Evolutionary conservation across 1,140 invertebrate genomes (phyloP).

Genomic region (Zophobas morio): DNA sequence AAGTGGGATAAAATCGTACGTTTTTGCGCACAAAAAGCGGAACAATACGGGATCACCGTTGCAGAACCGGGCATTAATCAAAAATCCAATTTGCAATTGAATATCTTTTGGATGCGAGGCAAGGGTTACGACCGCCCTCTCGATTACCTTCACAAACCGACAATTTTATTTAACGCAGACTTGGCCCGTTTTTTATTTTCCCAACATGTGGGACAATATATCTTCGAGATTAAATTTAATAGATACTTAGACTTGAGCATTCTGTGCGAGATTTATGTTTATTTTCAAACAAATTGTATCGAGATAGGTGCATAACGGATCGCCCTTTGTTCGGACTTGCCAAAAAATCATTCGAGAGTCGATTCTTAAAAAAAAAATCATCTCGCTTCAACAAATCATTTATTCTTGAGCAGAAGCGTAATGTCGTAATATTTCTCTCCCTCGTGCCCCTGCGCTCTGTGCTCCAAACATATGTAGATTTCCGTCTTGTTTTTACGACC

Average conservation of each 20-base stretch:
- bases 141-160: not conserved
- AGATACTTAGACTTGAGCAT: conserved; percentile 11
- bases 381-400: too few relatives aligned
- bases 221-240: conserved; percentile 7
- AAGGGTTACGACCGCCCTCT: conserved; percentile 6
- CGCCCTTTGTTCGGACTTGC: too few relatives aligned
- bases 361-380: too few relatives aligned
- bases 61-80: conserved; percentile 39
- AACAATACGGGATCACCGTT: conserved; percentile 25
- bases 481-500: conserved; percentile 26
- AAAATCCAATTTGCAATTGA: conserved; percentile 48
- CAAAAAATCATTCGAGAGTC: too few relatives aligned
- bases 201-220: not conserved
- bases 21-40: conserved; percentile 29
- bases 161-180: not conserved
- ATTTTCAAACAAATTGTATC: conserved; percentile 3
- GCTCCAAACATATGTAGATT: conserved; percentile 26
- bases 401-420: not conserved
- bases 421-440: not conserved
- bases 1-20: conserved; percentile 21
- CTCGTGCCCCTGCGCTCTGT: not conserved
- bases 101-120: conserved; percentile 16
- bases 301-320: not conserved
- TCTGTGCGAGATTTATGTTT: conserved; percentile 4
- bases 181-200: not conserved